Evolutionary conservation across 2,888 invertebrate species (phyloP).

Genomic region (Dryocosmus kuriphilus): DNA sequence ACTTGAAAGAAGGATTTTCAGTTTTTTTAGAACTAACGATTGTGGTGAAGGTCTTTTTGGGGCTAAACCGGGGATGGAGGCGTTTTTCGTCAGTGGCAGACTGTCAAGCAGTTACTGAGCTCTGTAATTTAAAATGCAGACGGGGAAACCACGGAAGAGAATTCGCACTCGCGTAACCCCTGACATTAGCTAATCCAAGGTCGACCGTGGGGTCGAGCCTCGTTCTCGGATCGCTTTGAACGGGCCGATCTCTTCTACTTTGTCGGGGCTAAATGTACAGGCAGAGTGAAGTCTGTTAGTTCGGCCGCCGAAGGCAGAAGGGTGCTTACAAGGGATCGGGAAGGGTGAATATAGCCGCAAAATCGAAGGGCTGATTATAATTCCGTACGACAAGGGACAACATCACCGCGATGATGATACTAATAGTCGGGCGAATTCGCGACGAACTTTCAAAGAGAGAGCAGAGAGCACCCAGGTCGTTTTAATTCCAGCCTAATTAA

Average conservation of each 20-base stretch:
- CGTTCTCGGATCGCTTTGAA: slow-evolving; percentile 61
- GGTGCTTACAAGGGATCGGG: slow-evolving; percentile 33
- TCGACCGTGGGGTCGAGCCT: slow-evolving; percentile 56
- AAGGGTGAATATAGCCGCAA: slow-evolving; percentile 51
- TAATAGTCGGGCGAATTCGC: slow-evolving; percentile 60
- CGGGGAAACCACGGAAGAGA: slow-evolving; percentile 52
- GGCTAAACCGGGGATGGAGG: slow-evolving; percentile 25
- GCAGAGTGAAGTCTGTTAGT: slow-evolving; percentile 46
- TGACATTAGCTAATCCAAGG: slow-evolving; percentile 63
- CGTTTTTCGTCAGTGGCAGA: slow-evolving; percentile 18
- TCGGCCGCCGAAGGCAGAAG: slow-evolving; percentile 38
- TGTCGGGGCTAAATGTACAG: slow-evolving; percentile 57
- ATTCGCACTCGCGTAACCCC: slow-evolving; percentile 58
- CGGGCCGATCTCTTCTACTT: slow-evolving; percentile 58
- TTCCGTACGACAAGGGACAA: slow-evolving; percentile 52
- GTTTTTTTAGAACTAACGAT: neutral
- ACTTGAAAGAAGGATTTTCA: neutral
- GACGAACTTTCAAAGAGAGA: slow-evolving; percentile 41
- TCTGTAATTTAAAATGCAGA: slow-evolving; percentile 65
- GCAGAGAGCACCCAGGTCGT: neutral
- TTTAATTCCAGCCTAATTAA: slow-evolving; percentile 52
- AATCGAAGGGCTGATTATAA: slow-evolving; percentile 61
- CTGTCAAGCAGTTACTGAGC: slow-evolving; percentile 40
- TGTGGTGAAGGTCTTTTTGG: slow-evolving; percentile 37
- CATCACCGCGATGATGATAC: slow-evolving; percentile 60